Conservation (phyloP, 2,888 invertebrate genomes). For the Deladenus siricidicola region DNA sequence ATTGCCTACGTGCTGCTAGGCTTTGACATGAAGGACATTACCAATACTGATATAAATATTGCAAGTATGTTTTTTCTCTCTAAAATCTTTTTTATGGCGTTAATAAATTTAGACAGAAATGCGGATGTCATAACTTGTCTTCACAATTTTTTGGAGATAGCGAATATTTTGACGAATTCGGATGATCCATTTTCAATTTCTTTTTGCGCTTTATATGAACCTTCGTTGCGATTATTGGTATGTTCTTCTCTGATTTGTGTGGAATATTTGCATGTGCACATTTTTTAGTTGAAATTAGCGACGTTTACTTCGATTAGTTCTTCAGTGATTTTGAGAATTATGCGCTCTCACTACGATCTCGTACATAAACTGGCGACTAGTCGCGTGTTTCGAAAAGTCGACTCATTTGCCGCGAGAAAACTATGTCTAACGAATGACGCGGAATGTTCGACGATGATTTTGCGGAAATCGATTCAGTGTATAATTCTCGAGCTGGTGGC, state of each 20-base stretch:
- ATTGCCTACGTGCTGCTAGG: conserved; percentile 31
- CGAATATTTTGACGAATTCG: conserved; percentile 32
- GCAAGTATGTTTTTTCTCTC: conserved; percentile 8
- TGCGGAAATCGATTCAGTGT: conserved; percentile 24
- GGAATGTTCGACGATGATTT: background rate
- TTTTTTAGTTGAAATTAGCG: conserved; percentile 21
- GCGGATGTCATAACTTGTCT: conserved; percentile 28
- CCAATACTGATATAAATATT: conserved; percentile 5
- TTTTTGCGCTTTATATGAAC: conserved; percentile 44
- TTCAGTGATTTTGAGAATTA: conserved; percentile 31
- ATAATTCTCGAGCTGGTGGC: conserved; percentile 46
- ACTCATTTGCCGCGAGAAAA: background rate
- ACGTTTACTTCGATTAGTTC: conserved; percentile 20
- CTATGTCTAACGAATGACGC: background rate
- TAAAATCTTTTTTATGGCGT: background rate
- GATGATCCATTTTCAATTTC: conserved; percentile 29
- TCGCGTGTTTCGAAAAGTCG: conserved; percentile 24
- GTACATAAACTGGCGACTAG: conserved; percentile 34
- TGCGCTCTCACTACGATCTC: conserved; percentile 35
- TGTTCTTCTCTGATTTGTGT: conserved; percentile 1
- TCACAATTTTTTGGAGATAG: conserved; percentile 40
- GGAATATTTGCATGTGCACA: background rate
- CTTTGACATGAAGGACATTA: conserved; percentile 26
- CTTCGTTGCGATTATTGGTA: conserved; percentile 42
- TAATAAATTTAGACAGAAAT: conserved; percentile 8